Evolutionary conservation across 2,113 vertebrate species (phyloP).

Genomic region (Urocolius indicus): DNA sequence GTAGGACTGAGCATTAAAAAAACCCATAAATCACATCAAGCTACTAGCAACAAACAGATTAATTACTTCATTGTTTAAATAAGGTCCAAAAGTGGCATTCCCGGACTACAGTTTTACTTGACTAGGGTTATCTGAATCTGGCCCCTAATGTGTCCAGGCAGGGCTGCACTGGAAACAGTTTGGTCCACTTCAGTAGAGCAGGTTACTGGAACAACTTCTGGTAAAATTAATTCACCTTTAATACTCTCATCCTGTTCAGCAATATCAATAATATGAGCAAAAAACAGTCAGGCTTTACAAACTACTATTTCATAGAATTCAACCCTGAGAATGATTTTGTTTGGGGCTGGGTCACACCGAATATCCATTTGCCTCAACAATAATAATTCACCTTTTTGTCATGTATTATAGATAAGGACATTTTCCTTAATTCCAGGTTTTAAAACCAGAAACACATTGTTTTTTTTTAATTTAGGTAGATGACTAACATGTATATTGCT

Average conservation of each 20-base stretch:
- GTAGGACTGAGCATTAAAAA: neutral
- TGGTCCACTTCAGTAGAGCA: neutral
- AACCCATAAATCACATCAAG: neutral
- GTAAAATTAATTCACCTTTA: neutral
- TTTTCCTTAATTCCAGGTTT: constrained; percentile 5
- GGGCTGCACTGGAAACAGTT: accelerated
- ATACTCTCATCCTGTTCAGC: neutral
- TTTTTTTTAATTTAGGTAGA: neutral
- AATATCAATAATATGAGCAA: neutral
- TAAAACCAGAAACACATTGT: neutral
- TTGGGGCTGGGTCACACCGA: neutral
- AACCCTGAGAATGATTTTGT: neutral
- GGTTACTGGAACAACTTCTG: neutral
- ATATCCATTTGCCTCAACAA: neutral
- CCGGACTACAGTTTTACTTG: neutral
- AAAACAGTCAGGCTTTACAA: neutral
- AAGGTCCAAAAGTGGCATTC: neutral
- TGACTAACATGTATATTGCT: neutral
- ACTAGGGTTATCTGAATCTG: neutral
- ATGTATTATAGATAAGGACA: neutral
- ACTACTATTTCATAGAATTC: neutral
- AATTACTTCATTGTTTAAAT: neutral
- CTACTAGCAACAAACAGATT: neutral
- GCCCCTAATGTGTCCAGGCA: neutral
- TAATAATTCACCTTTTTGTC: neutral